Conservation (phyloP, 2,888 invertebrate species). For the Drosophila paramelanica region DNA sequence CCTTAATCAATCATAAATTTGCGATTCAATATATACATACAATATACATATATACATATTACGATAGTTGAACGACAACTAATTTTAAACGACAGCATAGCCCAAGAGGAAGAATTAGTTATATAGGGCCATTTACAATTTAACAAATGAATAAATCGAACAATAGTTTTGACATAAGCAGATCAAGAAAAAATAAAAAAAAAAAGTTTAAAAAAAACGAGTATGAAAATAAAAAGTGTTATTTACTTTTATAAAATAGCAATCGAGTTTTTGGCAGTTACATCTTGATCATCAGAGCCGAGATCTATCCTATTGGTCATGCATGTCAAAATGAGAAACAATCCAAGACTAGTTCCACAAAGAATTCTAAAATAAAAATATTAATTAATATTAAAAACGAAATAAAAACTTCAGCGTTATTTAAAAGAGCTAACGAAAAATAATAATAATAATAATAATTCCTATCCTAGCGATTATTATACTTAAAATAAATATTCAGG, state of each 20-base stretch:
- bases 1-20: constrained; percentile 74
- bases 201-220: constrained; percentile 1
- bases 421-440: constrained; percentile 7
- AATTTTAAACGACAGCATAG: constrained; percentile 46
- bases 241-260: constrained; percentile 66
- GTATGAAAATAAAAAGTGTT: constrained; percentile 34
- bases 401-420: constrained; percentile 31
- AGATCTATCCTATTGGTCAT: constrained; percentile 29
- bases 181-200: constrained; percentile 13
- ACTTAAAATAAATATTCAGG: constrained; percentile 56
- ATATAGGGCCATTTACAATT: constrained; percentile 68
- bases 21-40: constrained; percentile 68
- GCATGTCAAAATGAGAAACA: constrained; percentile 30
- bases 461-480: constrained; percentile 50
- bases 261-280: constrained; percentile 39
- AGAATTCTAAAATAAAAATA: constrained; percentile 29
- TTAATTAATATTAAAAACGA: constrained; percentile 18
- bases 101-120: constrained; percentile 41
- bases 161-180: constrained; percentile 60
- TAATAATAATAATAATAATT: constrained; percentile 32
- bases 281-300: constrained; percentile 36
- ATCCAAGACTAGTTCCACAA: constrained; percentile 58
- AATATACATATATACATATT: constrained; percentile 59
- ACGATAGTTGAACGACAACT: constrained; percentile 61
- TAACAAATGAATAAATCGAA: constrained; percentile 45